Evolutionary conservation across 2,113 vertebrate genomes (phyloP), one percentile per base, ranked within the genome.

Genomic region (Meriones unguiculatus): DNA sequence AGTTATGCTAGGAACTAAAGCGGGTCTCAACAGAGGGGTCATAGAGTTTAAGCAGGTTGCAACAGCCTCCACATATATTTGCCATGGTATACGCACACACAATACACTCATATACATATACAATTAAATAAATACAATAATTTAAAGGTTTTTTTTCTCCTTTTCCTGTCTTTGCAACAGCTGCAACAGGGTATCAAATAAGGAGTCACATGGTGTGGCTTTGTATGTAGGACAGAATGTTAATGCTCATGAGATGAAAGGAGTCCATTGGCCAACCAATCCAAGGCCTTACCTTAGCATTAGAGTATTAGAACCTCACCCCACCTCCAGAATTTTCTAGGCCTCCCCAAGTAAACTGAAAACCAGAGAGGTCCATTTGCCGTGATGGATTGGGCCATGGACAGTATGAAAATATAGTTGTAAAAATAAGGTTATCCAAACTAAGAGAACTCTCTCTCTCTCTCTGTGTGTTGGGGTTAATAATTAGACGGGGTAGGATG

Each of bases 391-490:
- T 50, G 73, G 89, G 69, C 13, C 52, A 65, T 0, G 52, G 35
- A 12, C 8, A 50, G 52, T 64, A 4, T 52, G 41, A 75, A 1
- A 4, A 64, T 67, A 2, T 0, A 90, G 50, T 9, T 99, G 98
- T 20, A n/a, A 24, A 5, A 84, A 64, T 50, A 18, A 22, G 46
- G 46, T 52, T 69, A 5, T 87, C 17, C 50, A 28, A 69, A 69
- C 52, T 18, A 69, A 80, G 64, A 50, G 35, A 35, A 57, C 30
- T n/a, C 69, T n/a, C 17, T 20, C 17, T 17, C 50, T 70, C 15
- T 22, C 2, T 20, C 15, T 54, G 28, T 38, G 2, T 9, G 25
- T 15, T 2, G 3, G 14, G 7, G 1, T 8, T 18, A 22, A 20
- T 32, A 32, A 7, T 14, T 50, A 41, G 38, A 94, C 25, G n/a